These are phyloP conservation scores for Ochropacha duplaris DNA, from an alignment of 2,888 invertebrate species.

Conservation along the genomic window DNA sequence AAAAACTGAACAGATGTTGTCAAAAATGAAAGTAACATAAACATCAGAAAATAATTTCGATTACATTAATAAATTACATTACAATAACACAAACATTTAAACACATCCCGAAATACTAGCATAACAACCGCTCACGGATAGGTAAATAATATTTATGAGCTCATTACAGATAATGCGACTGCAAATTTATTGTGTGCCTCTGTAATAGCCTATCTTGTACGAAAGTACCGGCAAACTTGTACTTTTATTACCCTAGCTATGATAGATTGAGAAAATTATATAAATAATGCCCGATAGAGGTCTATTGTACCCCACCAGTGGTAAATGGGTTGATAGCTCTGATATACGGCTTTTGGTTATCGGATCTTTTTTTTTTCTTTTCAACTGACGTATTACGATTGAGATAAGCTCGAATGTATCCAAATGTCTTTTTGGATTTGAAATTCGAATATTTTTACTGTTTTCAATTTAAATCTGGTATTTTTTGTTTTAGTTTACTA, in stretches of 20 bases:
- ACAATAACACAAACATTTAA: not conserved
- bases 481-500: too few species aligned
- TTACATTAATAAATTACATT: not conserved
- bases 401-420: not conserved
- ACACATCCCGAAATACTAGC: not conserved
- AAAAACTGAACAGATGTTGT: too few species aligned
- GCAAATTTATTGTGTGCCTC: not conserved
- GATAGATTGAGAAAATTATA: not conserved
- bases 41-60: too few species aligned
- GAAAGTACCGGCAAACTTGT: not conserved
- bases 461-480: too few species aligned
- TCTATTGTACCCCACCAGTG: not conserved
- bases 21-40: too few species aligned
- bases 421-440: not conserved
- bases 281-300: not conserved
- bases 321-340: not conserved
- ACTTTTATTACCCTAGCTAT: not conserved
- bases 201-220: not conserved
- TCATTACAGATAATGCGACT: not conserved
- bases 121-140: not conserved
- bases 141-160: not conserved
- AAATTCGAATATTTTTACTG: not conserved
- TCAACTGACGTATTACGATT: not conserved
- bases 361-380: not conserved
- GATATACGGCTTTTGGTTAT: not conserved